Conservation (phyloP, 2,797 vertebrate genomes). For the Alectoris magna region DNA sequence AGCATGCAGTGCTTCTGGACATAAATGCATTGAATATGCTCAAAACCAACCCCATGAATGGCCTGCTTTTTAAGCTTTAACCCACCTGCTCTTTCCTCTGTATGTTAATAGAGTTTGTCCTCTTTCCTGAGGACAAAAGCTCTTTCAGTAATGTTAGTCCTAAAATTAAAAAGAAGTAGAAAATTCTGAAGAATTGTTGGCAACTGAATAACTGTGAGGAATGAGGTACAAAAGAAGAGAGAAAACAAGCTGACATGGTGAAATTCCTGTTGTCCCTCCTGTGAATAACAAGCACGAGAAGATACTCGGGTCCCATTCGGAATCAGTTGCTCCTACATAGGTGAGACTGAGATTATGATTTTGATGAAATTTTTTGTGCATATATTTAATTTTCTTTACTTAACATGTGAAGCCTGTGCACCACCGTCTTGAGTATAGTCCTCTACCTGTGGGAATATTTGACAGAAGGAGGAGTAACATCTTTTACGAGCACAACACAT, state of each 20-base stretch:
- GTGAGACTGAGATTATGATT: not conserved
- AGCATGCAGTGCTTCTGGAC: not conserved
- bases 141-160: rapidly evolving
- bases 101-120: not conserved
- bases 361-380: not conserved
- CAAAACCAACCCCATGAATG: rapidly evolving
- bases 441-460: not conserved
- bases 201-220: not conserved
- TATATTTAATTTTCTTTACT: rapidly evolving
- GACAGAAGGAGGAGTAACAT: rapidly evolving
- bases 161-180: not conserved
- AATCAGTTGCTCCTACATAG: not conserved
- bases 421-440: not conserved
- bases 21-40: not conserved
- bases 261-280: not conserved
- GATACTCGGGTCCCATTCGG: rapidly evolving
- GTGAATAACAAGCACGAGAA: not conserved
- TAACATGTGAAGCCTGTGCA: rapidly evolving
- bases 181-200: not conserved
- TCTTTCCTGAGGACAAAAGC: not conserved
- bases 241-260: not conserved
- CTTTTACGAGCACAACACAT: not conserved
- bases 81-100: not conserved
- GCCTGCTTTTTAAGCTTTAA: not conserved
- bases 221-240: not conserved